phyloP scores from a whole-genome alignment of 2,113 vertebrate genomes.

The Siniperca knerii region DNA sequence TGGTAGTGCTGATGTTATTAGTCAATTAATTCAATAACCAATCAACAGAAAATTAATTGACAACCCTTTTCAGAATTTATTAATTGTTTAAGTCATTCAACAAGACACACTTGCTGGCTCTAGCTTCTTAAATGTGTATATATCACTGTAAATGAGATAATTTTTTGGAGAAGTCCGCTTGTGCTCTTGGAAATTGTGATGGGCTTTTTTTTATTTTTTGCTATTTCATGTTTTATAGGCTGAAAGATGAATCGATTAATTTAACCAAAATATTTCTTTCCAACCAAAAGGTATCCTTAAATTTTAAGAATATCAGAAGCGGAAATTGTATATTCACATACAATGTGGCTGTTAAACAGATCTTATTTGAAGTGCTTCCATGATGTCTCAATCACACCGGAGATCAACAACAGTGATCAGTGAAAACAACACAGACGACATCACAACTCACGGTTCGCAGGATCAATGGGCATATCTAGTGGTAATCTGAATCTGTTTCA shows the following conservation, averaged over 20 bases:
- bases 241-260: neutral
- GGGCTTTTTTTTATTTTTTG: no score
- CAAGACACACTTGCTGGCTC: neutral
- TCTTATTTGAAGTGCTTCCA: constrained; percentile 7
- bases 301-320: neutral
- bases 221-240: neutral
- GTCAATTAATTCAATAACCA: no score
- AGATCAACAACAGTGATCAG: neutral
- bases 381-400: neutral
- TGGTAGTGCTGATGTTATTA: neutral
- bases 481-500: constrained; percentile 20
- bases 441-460: neutral
- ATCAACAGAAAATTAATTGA: neutral
- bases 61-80: neutral
- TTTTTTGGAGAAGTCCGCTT: neutral
- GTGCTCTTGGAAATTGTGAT: no score
- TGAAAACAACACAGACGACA: neutral
- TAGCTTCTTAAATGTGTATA: neutral
- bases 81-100: neutral
- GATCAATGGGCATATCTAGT: constrained; percentile 15
- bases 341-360: neutral
- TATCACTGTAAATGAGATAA: neutral
- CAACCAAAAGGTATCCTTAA: neutral
- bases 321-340: no score
- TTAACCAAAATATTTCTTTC: neutral